Evolutionary conservation across 1,140 invertebrate genomes (phyloP), one percentile per base, ranked within the genome.

Genomic region (Lanistes nyassanus): DNA sequence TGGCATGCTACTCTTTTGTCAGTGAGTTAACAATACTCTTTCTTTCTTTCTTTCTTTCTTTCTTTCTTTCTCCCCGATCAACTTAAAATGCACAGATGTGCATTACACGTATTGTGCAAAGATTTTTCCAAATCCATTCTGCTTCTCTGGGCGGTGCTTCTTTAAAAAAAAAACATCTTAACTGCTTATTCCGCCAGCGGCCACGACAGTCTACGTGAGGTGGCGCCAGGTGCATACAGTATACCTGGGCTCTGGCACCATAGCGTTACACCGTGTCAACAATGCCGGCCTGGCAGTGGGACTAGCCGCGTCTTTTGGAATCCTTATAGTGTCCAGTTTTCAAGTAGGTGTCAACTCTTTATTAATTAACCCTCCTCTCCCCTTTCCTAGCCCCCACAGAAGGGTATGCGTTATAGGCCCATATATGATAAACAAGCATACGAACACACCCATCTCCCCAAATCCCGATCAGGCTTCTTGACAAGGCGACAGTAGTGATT

Each of bases 301-400:
- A 39, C 26, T 72, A 5, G 21, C n/a, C 2, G 70, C 55, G 11
- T 19, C 70, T 34, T 39, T 55, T 23, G 70, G 70, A 6, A 34
- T 72, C 16, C 56, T 72, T 3, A 5, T 72, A 1, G 70, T 72
- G 21, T 53, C 70, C 70, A 72, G 60, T 29, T 72, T 72, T 62
- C 70, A 72, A 37, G 70, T 72, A 34, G n/a, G 55, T 11, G 42
- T 47, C 2, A 47, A 1, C 9, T 65, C 21, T 65, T 36, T 11
- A 23, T 62, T n/a, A 29, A 1, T 62, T n/a, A 29, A n/a, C 7
- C 53, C n/a, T n/a, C 34, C 58, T n/a, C 23, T 62, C 58, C n/a
- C 2, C 34, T 31, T 9, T 0, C 34, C 58, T 62, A n/a, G 26
- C 58, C 34, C 58, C 34, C 58, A 29, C 58, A 29, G 13, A 53